Percentiles rank a stretch among this genome's conserved stretches.
Evolutionary conservation across 2,797 vertebrate genomes (phyloP).

Genomic region (Chelidonichthys spinosus): DNA sequence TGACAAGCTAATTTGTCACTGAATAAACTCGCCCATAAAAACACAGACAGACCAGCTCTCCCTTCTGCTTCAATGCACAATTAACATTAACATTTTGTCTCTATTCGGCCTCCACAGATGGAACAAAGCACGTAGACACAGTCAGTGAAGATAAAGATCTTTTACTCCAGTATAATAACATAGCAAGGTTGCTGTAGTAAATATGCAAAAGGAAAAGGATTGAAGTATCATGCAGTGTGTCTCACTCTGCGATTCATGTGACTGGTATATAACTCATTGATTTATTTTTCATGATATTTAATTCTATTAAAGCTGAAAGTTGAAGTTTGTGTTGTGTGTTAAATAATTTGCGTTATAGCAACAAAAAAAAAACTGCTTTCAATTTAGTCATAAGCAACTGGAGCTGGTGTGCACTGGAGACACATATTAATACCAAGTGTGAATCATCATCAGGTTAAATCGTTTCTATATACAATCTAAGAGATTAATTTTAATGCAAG

Average conservation of each 20-base stretch:
- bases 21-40: constrained; percentile 52
- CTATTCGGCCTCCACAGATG: neutral
- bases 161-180: neutral
- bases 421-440: neutral
- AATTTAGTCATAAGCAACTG: neutral
- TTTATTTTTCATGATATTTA: too few species aligned
- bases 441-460: neutral
- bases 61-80: constrained; percentile 38
- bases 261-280: too few species aligned
- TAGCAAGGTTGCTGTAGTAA: neutral
- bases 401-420: neutral
- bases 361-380: too few species aligned
- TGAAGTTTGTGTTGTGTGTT: neutral
- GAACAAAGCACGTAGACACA: neutral
- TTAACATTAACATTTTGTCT: constrained; percentile 12
- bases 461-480: neutral
- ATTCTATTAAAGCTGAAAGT: neutral
- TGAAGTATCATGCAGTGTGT: too few species aligned
- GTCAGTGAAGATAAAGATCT: neutral
- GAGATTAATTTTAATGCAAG: neutral
- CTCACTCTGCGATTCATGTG: too few species aligned
- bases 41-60: constrained; percentile 13
- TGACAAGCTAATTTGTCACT: constrained; percentile 47
- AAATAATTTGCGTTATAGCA: too few species aligned
- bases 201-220: too few species aligned